These are phyloP conservation scores for Drosophila ohnishii DNA, from an alignment of 1,140 invertebrate species.

Conservation along the genomic window DNA sequence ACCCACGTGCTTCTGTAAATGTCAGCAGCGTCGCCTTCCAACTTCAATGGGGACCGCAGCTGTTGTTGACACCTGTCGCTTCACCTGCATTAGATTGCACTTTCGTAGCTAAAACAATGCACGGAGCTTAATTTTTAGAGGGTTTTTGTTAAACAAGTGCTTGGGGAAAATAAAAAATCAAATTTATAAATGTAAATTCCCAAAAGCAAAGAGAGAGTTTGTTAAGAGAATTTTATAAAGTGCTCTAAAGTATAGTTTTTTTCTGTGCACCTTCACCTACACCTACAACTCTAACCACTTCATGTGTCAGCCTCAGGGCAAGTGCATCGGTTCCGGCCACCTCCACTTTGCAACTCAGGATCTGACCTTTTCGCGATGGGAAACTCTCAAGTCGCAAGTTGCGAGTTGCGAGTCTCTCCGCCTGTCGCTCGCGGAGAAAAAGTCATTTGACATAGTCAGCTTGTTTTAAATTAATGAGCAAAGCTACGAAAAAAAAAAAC, in stretches of 20 bases:
- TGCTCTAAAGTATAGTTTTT: background rate
- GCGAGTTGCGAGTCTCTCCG: constrained; percentile 1
- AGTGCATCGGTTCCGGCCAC: constrained; percentile 35
- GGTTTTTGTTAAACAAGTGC: background rate
- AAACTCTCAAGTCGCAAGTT: constrained; percentile 6
- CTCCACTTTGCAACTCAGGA: constrained; percentile 32
- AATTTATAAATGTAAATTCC: background rate
- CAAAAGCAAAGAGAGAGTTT: background rate
- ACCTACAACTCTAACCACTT: background rate
- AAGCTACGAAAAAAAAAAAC: constrained; percentile 27
- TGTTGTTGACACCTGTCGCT: constrained; percentile 37
- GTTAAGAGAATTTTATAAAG: background rate
- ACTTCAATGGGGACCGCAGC: constrained; percentile 12
- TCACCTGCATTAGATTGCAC: constrained; percentile 25
- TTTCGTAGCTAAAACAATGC: constrained; percentile 18
- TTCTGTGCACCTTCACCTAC: constrained; percentile 16
- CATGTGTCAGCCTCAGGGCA: constrained; percentile 27
- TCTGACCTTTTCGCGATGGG: constrained; percentile 30
- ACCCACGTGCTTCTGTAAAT: constrained; percentile 4
- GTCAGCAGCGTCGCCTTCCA: constrained; percentile 22
- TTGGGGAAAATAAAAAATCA: no score
- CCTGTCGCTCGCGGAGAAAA: constrained; percentile 23
- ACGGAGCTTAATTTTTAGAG: background rate
- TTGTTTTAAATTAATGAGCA: constrained; percentile 48
- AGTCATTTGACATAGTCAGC: constrained; percentile 49